Evolutionary conservation across 2,888 invertebrate genomes (phyloP).

Genomic region (Cheilosia scutellata): DNA sequence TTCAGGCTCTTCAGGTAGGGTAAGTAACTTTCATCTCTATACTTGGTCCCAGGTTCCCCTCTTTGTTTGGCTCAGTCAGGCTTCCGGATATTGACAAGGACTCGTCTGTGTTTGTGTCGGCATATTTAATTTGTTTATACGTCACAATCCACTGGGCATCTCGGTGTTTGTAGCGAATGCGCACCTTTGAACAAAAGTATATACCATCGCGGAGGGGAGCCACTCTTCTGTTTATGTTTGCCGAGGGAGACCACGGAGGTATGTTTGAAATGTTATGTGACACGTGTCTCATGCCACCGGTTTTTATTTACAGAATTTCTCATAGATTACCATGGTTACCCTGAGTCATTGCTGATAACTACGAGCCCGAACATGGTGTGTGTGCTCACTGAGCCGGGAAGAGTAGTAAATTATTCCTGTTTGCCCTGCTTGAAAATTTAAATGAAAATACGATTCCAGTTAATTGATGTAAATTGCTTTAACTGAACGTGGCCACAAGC

Average conservation of each 20-base stretch:
- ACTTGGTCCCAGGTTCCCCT: slow-evolving; percentile 43
- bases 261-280: slow-evolving; percentile 24
- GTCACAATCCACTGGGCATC: slow-evolving; percentile 70
- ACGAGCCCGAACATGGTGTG: background rate
- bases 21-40: slow-evolving; percentile 50
- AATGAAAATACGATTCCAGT: slow-evolving; percentile 30
- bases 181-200: slow-evolving; percentile 36
- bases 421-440: slow-evolving; percentile 25
- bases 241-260: slow-evolving; percentile 29
- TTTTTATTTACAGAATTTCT: slow-evolving; percentile 71
- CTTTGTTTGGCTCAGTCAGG: slow-evolving; percentile 27
- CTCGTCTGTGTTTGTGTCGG: slow-evolving; percentile 46
- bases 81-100: slow-evolving; percentile 64
- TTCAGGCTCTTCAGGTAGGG: slow-evolving; percentile 26
- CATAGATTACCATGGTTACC: slow-evolving; percentile 69
- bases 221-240: slow-evolving; percentile 36
- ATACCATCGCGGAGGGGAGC: slow-evolving; percentile 28
- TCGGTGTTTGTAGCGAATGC: background rate
- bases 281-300: slow-evolving; percentile 67
- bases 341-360: slow-evolving; percentile 15
- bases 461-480: slow-evolving; percentile 59
- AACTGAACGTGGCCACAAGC: background rate
- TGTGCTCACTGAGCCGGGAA: slow-evolving; percentile 19
- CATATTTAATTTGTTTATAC: slow-evolving; percentile 71
- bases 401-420: slow-evolving; percentile 7